phyloP scores from a whole-genome alignment of 37 sponge, comb jelly and placozoan genomes.

The Corticium candelabrum region DNA sequence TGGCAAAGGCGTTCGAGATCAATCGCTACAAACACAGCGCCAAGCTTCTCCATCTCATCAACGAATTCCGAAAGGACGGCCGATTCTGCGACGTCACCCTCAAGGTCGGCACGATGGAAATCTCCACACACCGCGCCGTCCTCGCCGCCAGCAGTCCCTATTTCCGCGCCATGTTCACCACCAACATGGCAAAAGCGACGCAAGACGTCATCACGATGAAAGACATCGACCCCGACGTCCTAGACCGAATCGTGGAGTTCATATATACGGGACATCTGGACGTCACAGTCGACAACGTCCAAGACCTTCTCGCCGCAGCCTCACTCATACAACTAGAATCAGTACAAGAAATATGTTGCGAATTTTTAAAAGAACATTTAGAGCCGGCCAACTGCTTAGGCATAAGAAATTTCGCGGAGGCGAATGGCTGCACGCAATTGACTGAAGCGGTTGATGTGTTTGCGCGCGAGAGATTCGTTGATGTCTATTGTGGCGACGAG shows the following conservation, averaged over 20 bases:
- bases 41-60: conserved; percentile 39
- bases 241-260: background rate
- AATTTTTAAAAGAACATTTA: background rate
- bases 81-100: background rate
- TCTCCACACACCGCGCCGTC: background rate
- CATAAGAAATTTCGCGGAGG: background rate
- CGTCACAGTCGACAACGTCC: background rate
- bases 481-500: background rate
- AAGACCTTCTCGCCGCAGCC: background rate
- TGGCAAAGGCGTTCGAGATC: background rate
- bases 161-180: conserved; percentile 2
- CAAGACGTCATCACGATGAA: background rate
- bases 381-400: background rate
- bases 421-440: background rate
- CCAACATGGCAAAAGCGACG: background rate
- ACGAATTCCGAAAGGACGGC: conserved; percentile 8
- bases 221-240: background rate
- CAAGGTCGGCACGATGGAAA: background rate
- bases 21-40: conserved; percentile 9
- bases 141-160: background rate
- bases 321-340: background rate
- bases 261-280: background rate
- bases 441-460: background rate
- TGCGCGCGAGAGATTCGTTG: background rate
- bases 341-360: background rate